Evolutionary conservation across 2,888 invertebrate species (phyloP), one percentile per base, ranked within the genome.

Genomic region (Leucania comma): DNA sequence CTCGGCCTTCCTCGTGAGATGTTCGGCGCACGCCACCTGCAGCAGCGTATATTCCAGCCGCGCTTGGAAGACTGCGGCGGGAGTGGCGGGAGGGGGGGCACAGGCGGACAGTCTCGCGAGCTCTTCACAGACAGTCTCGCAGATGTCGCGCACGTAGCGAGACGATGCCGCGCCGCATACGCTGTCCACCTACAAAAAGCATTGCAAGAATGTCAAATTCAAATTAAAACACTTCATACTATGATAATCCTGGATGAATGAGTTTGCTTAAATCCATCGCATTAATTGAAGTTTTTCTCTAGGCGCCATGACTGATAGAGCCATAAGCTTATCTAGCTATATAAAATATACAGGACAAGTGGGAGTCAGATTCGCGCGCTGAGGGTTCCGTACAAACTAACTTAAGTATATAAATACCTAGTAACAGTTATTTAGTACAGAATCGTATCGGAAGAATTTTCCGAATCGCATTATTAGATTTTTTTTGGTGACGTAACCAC

Each of bases 51-150:
- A 90, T 90, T 95, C 99, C 10, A 98, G 97, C 50, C 97, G 96
- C 29, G 98, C 98, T 95, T 98, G 98, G 88, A 97, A 96, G 63
- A 97, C 97, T 57, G 98, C 98, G 69, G 97, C 96, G 70, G 89
- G 20, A 64, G 97, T 96, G 26, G 97, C 63, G 29, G 75, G 69
- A 20, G 97, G 93, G 94, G 96, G 90, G 72, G 90, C 86, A 68
- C 89, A 81, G 12, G 81, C 96, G 96, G 98, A 98, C 17, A 99
- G 96, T 17, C 99, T 97, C 54, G 98, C 98, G 77, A 99, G 95
- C 95, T 99, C 99, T 94, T 99, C 99, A 80, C 98, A 98, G 71
- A 99, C 98, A 0, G 98, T 98, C 96, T 99, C 98, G 57, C 99
- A 98, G 82, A 99, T 98, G 81, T 97, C 97, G 29, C 97, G 96